Base-by-base conservation (phyloP, 1,140 invertebrate species). In the Papilio polyxenes region DNA sequence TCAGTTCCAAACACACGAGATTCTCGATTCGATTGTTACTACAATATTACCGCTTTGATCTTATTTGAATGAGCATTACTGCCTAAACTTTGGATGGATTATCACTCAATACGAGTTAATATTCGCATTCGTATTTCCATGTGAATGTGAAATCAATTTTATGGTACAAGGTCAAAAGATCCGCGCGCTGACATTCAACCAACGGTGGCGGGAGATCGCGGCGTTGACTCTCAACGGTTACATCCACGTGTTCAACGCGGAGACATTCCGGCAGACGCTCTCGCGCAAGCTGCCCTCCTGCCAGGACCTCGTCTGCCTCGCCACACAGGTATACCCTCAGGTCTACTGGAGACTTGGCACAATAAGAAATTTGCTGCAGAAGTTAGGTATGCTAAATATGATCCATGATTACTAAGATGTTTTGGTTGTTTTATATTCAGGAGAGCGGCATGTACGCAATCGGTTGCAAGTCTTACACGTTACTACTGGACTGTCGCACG, bases 231-330 rank as follows among this genome's bases (percentile, higher is more conserved):
- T 99, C 2, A 99, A 99, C 95, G 98, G 98, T 84, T 98, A 95
- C 95, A 99, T 97, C 89, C 98, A 99, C 94, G 96, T 99, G 81
- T 99, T 98, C 96, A 97, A 97, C 94, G 97, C 98, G 3, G 96
- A 98, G 91, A 97, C 96, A 20, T 99, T 96, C 96, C 97, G 96
- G 76, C 96, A 98, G 95, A 98, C 97, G 89, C 96, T 98, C 87
- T 98, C 97, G 5, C 95, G 97, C 84, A 98, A 98, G 92, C 94
- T 99, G 84, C 97, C 97, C 3, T 98, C 98, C 86, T 97, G 96
- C 84, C 97, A 98, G 92, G 98, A 99, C 93, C 98, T 99, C 93
- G 98, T 99, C 1, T 99, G 98, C 92, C 95, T 99, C 86, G 97
- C 98, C 56, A 97, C 93, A 8, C 94, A 95, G 89, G 92, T 94